These are phyloP conservation scores for Calycopis cecrops DNA, from an alignment of 1,140 invertebrate species.

Conservation along the genomic window DNA sequence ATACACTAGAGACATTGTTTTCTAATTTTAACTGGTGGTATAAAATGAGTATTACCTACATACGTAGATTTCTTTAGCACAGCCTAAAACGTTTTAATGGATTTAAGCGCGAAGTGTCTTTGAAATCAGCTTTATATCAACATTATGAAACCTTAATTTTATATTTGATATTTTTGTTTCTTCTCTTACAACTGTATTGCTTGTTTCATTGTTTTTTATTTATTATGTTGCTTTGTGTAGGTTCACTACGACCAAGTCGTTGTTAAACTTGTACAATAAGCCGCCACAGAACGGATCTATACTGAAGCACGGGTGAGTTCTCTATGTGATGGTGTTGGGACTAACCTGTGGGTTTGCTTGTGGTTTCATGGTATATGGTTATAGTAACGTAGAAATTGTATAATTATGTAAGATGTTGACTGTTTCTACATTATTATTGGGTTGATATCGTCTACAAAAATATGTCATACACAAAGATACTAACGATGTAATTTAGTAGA, in stretches of 20 bases:
- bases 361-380: conserved; percentile 12
- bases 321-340: conserved; percentile 20
- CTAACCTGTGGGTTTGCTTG: conserved; percentile 9
- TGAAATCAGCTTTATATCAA: neutral
- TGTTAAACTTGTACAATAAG: conserved; percentile 78
- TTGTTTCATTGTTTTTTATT: conserved; percentile 19
- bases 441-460: too few species aligned
- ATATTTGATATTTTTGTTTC: neutral
- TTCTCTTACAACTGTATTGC: neutral
- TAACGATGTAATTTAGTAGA: too few species aligned
- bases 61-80: too few species aligned
- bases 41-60: too few species aligned
- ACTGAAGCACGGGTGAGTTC: conserved; percentile 79
- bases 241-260: conserved; percentile 79
- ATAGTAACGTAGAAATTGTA: conserved; percentile 9
- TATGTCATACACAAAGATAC: too few species aligned
- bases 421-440: too few species aligned
- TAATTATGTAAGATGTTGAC: too few species aligned
- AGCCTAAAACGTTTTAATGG: too few species aligned
- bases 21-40: too few species aligned
- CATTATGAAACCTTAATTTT: too few species aligned
- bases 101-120: too few species aligned
- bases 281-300: conserved; percentile 72
- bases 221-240: conserved; percentile 58
- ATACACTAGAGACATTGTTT: too few species aligned